Evolutionary conservation across 1,140 invertebrate genomes (phyloP).

Genomic region (Proctacanthus coquilletti): DNA sequence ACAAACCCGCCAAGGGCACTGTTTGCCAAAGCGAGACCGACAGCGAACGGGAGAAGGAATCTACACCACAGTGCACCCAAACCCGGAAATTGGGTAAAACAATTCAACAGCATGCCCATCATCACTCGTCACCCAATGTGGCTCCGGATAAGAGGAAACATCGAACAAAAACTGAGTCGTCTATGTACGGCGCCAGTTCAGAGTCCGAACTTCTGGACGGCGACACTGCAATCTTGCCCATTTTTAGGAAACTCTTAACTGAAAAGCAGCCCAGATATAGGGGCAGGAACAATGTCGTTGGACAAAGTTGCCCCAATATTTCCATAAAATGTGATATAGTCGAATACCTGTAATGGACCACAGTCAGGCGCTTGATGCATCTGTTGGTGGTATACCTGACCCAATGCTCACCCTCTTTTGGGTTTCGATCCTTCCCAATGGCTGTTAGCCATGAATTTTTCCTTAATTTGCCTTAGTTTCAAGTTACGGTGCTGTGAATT

Average conservation of each 20-base stretch:
- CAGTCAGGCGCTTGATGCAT: neutral
- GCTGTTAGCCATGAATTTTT: no score
- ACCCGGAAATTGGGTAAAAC: slow-evolving; percentile 20
- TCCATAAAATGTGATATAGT: slow-evolving; percentile 92
- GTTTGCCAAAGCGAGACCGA: slow-evolving; percentile 34
- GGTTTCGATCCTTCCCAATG: no score
- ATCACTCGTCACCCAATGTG: slow-evolving; percentile 28
- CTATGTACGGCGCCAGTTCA: slow-evolving; percentile 63
- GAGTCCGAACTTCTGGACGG: slow-evolving; percentile 63
- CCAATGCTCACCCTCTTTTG: no score
- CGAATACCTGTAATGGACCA: slow-evolving; percentile 65
- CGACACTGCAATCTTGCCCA: slow-evolving; percentile 68
- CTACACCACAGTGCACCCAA: slow-evolving; percentile 16
- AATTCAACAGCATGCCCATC: slow-evolving; percentile 27
- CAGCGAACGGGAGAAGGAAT: slow-evolving; percentile 32
- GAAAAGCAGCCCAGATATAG: slow-evolving; percentile 40
- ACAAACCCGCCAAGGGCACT: slow-evolving; percentile 34
- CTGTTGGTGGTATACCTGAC: no score
- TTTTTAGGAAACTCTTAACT: slow-evolving; percentile 77
- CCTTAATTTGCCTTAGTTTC: no score
- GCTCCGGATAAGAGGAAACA: slow-evolving; percentile 26
- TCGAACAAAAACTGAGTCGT: slow-evolving; percentile 23
- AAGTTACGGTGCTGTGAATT: no score
- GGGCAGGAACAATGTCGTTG: slow-evolving; percentile 31
- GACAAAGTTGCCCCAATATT: slow-evolving; percentile 82